Percentiles rank a stretch among this genome's conserved stretches.
Conservation (phyloP, 2,888 invertebrate species). For the Andrena hattorfiana region DNA sequence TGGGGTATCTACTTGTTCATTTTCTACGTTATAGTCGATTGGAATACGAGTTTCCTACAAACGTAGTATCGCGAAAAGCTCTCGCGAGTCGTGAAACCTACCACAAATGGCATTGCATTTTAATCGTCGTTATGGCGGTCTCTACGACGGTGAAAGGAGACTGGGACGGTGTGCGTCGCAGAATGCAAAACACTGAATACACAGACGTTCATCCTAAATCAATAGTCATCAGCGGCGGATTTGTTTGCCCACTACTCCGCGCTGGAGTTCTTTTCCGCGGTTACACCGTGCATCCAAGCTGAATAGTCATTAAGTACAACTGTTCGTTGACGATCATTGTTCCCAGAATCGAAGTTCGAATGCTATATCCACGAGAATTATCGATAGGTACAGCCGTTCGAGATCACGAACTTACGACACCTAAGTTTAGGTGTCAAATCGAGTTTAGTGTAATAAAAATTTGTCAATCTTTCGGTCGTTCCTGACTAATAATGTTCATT, state of each 20-base stretch:
- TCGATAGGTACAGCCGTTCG: not conserved
- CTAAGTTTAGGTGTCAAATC: too few relatives aligned
- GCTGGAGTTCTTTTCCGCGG: conserved; percentile 40
- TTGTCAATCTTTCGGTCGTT: too few relatives aligned
- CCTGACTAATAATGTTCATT: not conserved
- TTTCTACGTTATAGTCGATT: not conserved
- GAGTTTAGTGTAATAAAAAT: too few relatives aligned
- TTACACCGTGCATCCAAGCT: conserved; percentile 36
- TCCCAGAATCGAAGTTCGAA: conserved; percentile 25
- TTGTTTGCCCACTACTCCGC: conserved; percentile 67
- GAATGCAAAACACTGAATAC: conserved; percentile 67
- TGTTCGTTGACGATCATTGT: conserved; percentile 1
- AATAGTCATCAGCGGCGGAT: conserved; percentile 67
- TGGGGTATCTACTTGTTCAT: not conserved
- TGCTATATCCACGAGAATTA: not conserved
- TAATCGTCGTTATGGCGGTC: conserved; percentile 24
- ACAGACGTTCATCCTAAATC: conserved; percentile 66
- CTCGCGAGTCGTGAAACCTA: conserved; percentile 4
- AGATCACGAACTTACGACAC: not conserved
- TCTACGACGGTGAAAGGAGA: not conserved
- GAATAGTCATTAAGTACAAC: conserved; percentile 22
- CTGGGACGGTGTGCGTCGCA: conserved; percentile 24
- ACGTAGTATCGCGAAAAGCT: conserved; percentile 10
- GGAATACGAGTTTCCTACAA: not conserved
- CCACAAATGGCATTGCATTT: conserved; percentile 9